A percentile compares a stretch with the other conserved stretches of the same genome.
Evolutionary conservation across 2,888 invertebrate species (phyloP).

Genomic region (Lasioglossum zephyrum): DNA sequence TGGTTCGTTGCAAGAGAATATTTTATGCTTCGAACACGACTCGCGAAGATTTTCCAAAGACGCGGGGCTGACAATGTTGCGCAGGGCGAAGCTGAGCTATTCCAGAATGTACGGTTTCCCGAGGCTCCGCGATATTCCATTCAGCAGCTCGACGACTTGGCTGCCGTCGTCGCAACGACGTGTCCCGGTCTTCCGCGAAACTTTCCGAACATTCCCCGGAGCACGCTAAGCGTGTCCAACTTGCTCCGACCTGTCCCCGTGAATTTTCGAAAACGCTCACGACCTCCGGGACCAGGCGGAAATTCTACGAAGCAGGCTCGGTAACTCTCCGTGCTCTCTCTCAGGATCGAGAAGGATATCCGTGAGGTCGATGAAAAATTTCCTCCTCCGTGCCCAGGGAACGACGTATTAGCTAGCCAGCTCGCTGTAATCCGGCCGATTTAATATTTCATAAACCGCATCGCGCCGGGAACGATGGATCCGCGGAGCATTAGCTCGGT

Average conservation of each 20-base stretch:
- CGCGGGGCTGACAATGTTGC: not conserved
- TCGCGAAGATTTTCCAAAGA: not conserved
- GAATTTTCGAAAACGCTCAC: slow-evolving; percentile 1
- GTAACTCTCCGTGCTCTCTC: not conserved
- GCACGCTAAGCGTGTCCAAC: slow-evolving; percentile 29
- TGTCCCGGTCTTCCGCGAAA: slow-evolving; percentile 21
- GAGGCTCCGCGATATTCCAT: slow-evolving; percentile 13
- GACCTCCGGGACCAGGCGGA: not conserved
- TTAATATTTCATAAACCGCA: slow-evolving; percentile 21
- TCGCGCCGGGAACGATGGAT: not conserved
- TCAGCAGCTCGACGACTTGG: slow-evolving; percentile 13
- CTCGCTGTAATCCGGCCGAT: not conserved
- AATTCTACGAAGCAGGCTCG: not conserved
- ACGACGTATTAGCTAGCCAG: not conserved
- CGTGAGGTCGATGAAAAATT: not conserved
- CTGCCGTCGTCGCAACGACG: not conserved
- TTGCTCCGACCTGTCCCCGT: slow-evolving; percentile 25
- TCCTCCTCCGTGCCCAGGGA: not conserved
- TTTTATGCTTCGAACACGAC: not conserved
- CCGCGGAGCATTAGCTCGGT: not conserved
- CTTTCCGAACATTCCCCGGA: slow-evolving; percentile 39
- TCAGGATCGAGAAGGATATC: not conserved
- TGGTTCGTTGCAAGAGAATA: not conserved
- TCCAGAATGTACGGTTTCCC: not conserved
- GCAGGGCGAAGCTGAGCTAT: not conserved